Evolutionary conservation across 2,888 invertebrate species (phyloP), one percentile per base, ranked within the genome.

Genomic region (Endomychus coccineus): DNA sequence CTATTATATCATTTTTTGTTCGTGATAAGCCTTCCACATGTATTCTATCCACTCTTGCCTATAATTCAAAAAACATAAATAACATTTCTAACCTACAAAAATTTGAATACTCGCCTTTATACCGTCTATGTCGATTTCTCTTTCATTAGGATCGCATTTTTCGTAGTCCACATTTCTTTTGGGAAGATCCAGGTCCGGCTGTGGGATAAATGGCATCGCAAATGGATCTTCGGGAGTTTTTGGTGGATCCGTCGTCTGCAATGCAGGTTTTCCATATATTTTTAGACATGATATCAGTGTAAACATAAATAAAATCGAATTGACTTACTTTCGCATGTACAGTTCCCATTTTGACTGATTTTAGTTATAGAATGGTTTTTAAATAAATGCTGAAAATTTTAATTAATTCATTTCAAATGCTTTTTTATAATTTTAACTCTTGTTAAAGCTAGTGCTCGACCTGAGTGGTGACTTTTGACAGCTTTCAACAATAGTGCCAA

Each of bases 1-100:
- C 71, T 19, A 96, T 71, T 48, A 94, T 78, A 57, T 95, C 94
- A 62, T 92, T 85, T 63, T 89, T 88, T 1, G 95, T 96, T 40
- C 92, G 71, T 22, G 69, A 71, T 10, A 96, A 64, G 0, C 95
- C 95, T 56, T 88, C 85, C 30, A 96, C 75, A 51, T 87, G 80
- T 16, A 96, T 78, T 48, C 79, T 75, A 59, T 92, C 88, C 2
- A 96, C 91, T 34, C 85, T 74, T 0, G 86, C 89, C 81, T 81
- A 58, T 11, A 62, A 64, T 40, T 42, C 37, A 35, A 23, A 25
- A 27, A 14, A 16, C 39, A 35, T 35, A 15, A 38, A 23, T 32
- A 9, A 34, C 19, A 14, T 9, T 25, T 16, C 2, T 23, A 21
- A 21, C 10, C 5, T 25, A 5, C 5, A 25, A 10, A 14, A 3